phyloP scores from a whole-genome alignment of 2,113 vertebrate species.

The Microtus ochrogaster region DNA sequence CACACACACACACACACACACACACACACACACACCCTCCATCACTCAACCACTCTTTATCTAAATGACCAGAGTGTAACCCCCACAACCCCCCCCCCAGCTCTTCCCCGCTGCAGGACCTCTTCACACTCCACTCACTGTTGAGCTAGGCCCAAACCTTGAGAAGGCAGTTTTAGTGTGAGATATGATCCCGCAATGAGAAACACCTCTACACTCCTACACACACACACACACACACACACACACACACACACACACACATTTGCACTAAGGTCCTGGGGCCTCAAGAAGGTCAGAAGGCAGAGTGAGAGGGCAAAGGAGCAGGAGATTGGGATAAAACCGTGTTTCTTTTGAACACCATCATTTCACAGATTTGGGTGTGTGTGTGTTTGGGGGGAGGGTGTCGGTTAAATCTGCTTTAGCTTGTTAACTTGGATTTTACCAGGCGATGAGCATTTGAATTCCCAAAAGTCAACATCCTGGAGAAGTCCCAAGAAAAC shows the following conservation, averaged over 20 bases:
- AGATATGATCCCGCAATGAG: background rate
- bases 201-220: background rate
- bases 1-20: constrained; percentile 11
- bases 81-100: background rate
- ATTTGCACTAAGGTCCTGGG: background rate
- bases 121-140: background rate
- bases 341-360: constrained; percentile 37
- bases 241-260: background rate
- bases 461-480: constrained; percentile 42
- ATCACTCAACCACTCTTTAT: background rate
- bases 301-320: background rate
- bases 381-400: background rate
- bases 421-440: constrained; percentile 31
- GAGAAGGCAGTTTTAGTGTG: background rate
- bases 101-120: background rate
- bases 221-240: background rate
- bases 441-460: constrained; percentile 25
- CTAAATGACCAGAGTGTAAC: background rate
- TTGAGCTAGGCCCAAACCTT: background rate
- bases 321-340: background rate
- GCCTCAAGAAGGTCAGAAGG: background rate
- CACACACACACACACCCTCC: background rate
- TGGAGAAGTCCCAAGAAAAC: constrained; percentile 18
- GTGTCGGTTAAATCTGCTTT: background rate
- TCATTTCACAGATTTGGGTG: constrained; percentile 35